Evolutionary conservation across 2,888 invertebrate genomes (phyloP).

Genomic region (Anaspis maculata): DNA sequence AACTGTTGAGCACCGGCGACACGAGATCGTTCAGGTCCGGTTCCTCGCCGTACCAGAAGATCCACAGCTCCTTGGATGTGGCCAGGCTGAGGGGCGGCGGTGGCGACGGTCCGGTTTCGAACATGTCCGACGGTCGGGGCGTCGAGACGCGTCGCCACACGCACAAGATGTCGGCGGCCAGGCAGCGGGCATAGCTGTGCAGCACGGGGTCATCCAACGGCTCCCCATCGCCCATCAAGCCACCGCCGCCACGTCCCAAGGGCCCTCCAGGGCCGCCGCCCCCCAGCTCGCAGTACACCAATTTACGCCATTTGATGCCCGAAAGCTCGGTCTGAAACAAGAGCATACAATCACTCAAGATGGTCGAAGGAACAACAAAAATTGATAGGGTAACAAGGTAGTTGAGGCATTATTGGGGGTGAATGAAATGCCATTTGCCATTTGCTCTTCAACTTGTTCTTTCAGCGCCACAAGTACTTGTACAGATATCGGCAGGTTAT

Average conservation of each 20-base stretch:
- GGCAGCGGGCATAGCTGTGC: constrained; percentile 83
- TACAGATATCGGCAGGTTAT: no score
- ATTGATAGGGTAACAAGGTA: no score
- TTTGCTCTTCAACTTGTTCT: no score
- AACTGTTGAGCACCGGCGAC: constrained; percentile 73
- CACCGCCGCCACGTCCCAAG: constrained; percentile 14
- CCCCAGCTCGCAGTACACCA: constrained; percentile 70
- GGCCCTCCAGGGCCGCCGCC: constrained; percentile 29
- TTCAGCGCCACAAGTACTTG: no score
- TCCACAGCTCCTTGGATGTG: constrained; percentile 96
- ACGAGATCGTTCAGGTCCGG: constrained; percentile 81
- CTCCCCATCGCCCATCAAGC: constrained; percentile 38
- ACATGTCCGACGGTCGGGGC: constrained; percentile 41
- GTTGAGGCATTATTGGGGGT: no score
- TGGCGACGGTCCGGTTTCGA: constrained; percentile 47
- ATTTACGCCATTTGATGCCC: constrained; percentile 98
- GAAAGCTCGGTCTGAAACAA: constrained; percentile 90
- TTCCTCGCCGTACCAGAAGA: constrained; percentile 99
- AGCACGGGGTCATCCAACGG: constrained; percentile 86
- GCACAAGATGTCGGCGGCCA: constrained; percentile 91
- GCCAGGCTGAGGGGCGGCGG: constrained; percentile 71
- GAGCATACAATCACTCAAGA: no score
- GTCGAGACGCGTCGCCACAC: constrained; percentile 90
- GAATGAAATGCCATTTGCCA: no score
- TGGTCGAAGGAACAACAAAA: no score